phyloP scores from a whole-genome alignment of 2,888 invertebrate genomes.

The Tachina grossa region DNA sequence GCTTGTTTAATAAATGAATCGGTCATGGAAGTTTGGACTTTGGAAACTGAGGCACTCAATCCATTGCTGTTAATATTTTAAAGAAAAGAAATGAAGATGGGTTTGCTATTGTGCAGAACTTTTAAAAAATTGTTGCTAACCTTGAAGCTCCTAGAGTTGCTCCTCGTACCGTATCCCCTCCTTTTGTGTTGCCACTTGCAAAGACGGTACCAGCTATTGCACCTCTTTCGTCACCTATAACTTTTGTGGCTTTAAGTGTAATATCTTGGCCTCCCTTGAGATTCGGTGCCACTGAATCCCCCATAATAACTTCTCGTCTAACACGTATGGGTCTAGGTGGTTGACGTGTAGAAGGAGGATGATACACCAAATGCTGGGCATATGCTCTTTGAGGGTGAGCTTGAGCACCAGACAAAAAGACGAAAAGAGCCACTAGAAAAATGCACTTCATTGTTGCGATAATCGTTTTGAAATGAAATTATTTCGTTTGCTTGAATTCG shows the following conservation, averaged over 20 bases:
- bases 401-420: neutral
- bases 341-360: slow-evolving; percentile 65
- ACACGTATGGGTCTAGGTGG: slow-evolving; percentile 3
- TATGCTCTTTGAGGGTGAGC: slow-evolving; percentile 37
- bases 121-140: neutral
- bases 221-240: slow-evolving; percentile 2
- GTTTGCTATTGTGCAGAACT: neutral
- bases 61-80: no score
- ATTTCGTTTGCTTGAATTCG: no score
- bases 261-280: slow-evolving; percentile 18
- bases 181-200: slow-evolving; percentile 20
- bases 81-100: neutral
- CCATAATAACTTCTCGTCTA: slow-evolving; percentile 73
- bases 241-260: slow-evolving; percentile 15
- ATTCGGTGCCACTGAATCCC: neutral
- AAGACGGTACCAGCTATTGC: neutral
- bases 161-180: neutral
- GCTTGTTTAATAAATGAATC: slow-evolving; percentile 17
- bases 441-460: slow-evolving; percentile 31
- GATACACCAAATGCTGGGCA: slow-evolving; percentile 62
- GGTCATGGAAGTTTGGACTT: neutral
- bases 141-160: neutral
- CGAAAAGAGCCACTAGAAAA: slow-evolving; percentile 14
- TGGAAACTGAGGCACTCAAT: neutral
- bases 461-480: neutral